Evolutionary conservation across 23 tunicate genomes (phyloP), one percentile per base, ranked within the genome.

Genomic region (Trididemnum nubilum): DNA sequence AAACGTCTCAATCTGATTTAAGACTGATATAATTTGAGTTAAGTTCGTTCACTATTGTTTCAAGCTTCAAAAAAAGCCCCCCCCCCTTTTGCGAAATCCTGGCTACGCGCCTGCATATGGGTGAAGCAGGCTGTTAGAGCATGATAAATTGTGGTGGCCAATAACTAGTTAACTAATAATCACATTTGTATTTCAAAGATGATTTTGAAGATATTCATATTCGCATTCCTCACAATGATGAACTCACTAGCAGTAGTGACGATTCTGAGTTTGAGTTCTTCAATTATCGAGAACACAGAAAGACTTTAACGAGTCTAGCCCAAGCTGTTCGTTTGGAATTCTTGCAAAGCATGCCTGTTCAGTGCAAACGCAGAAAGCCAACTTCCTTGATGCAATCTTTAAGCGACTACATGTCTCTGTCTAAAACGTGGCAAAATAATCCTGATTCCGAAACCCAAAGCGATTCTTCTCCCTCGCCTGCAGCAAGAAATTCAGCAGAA

Each of bases 261-360:
- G 88, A 85, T 28, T 64, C 81, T 24, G 82, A 76, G 27, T 34
- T 5, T 4, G 64, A 73, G 18, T 22, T 31, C 21, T 28, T 21
- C n/a, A 23, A 31, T 33, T 52, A 71, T 21, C 15, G 39, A 7
- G 52, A 77, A 26, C 29, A 65, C 2, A 38, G 34, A 29, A 71
- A 37, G 18, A 71, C 67, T 19, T 1, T 85, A 2, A 49, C 23
- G 34, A 71, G 77, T 21, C 9, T 85, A 63, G 88, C 82, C 1
- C 25, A 33, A 34, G 88, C 88, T 22, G 78, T 85, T 24, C 82
- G 58, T 49, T 3, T 36, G 30, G 88, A 85, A 2, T 85, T 76
- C 36, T 9, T 85, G n/a, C 82, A 72, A 12, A 75, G 27, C 28
- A 12, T 85, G 18, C 77, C 88, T 22, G 32, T 31, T 3, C n/a